Evolutionary conservation across 2,797 vertebrate species (phyloP).

Genomic region (Smutsia gigantea): DNA sequence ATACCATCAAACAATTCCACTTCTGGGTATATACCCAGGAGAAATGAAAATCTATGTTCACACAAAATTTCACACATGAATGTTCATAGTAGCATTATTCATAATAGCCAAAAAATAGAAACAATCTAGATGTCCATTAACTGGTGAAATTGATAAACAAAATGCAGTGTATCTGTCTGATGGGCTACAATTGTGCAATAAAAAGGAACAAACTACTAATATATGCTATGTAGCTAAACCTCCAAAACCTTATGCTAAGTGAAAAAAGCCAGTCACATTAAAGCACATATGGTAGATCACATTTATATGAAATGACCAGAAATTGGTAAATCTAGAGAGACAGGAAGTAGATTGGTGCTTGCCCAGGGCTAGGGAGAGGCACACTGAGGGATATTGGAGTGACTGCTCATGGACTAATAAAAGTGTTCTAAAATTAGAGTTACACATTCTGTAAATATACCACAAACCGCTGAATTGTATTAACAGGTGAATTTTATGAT

Average conservation of each 20-base stretch:
- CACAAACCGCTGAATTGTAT: background rate
- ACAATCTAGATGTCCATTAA: background rate
- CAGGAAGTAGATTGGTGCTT: background rate
- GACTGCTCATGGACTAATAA: background rate
- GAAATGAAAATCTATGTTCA: background rate
- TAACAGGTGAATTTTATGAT: background rate
- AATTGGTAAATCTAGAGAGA: background rate
- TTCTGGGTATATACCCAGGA: background rate
- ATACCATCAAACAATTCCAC: background rate
- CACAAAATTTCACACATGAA: background rate
- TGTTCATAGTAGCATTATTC: background rate
- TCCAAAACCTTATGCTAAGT: background rate
- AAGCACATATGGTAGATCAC: background rate
- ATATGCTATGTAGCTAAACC: background rate
- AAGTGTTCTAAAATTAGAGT: slow-evolving; percentile 8
- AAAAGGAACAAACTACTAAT: background rate
- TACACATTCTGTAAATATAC: background rate
- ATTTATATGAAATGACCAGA: background rate
- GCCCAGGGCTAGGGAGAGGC: too few species aligned
- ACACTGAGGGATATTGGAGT: background rate
- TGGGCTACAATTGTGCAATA: background rate
- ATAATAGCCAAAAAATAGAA: background rate
- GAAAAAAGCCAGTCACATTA: background rate
- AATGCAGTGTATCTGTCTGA: background rate
- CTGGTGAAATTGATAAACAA: background rate